Percentiles rank a stretch among this genome's conserved stretches.
Conservation (phyloP, 1,140 invertebrate genomes). For the Eueides isabella region DNA sequence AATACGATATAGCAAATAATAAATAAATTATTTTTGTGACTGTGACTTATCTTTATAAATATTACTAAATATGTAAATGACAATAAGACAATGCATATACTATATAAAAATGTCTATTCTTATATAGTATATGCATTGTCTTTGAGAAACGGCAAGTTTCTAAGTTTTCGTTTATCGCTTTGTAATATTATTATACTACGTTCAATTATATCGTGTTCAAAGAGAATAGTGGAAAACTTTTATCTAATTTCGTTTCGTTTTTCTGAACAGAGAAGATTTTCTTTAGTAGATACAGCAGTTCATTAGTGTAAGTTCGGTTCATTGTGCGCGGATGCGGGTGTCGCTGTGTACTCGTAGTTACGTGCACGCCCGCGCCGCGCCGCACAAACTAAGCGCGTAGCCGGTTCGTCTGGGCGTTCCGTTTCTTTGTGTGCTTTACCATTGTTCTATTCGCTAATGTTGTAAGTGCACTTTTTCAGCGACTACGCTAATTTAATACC, state of each 20-base stretch:
- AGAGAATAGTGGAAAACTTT: slow-evolving; percentile 11
- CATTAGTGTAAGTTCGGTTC: slow-evolving; percentile 51
- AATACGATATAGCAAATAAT: too few species aligned
- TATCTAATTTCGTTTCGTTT: slow-evolving; percentile 31
- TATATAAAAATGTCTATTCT: too few species aligned
- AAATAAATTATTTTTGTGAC: background rate
- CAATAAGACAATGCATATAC: too few species aligned
- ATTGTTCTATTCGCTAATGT: slow-evolving; percentile 81
- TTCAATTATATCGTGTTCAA: slow-evolving; percentile 11
- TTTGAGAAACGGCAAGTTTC: background rate
- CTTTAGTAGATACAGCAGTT: slow-evolving; percentile 39
- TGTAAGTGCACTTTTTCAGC: slow-evolving; percentile 81
- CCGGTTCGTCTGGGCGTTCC: slow-evolving; percentile 61
- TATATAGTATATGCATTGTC: too few species aligned
- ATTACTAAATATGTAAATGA: too few species aligned
- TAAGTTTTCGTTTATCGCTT: background rate
- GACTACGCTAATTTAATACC: slow-evolving; percentile 81
- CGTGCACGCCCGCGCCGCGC: slow-evolving; percentile 34
- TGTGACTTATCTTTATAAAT: too few species aligned
- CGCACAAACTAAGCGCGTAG: slow-evolving; percentile 41
- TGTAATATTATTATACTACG: background rate
- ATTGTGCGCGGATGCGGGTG: slow-evolving; percentile 49
- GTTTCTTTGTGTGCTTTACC: slow-evolving; percentile 68
- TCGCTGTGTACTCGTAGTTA: slow-evolving; percentile 30
- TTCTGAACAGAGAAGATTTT: slow-evolving; percentile 40